Evolutionary conservation across 2,888 invertebrate species (phyloP), one percentile per base, ranked within the genome.

Genomic region (Cerceris rybyensis): DNA sequence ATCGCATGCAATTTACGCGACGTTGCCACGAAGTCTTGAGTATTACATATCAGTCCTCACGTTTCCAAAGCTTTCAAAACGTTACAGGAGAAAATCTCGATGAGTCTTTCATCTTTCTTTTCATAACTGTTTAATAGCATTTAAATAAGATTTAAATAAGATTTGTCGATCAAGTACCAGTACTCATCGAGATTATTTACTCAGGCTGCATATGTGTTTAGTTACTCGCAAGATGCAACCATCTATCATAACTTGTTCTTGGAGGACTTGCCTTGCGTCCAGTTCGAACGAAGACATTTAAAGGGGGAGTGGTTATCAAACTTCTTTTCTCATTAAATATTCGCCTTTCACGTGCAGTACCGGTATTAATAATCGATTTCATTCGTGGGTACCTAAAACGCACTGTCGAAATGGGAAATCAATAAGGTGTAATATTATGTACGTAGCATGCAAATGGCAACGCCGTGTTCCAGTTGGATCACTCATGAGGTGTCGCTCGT

Each of bases 401-500:
- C 81, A 57, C 69, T 74, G 66, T 81, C 67, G 81, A 81, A 81
- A 81, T 72, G 84, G 81, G 70, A 78, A 76, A 81, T 84, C 82
- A 79, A 77, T 80, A 78, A 71, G 59, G 55, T 68, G 58, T 77
- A 67, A 65, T 78, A 50, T 49, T 54, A 66, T 68, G 46, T 61
- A 42, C 57, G 59, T 78, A 86, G 83, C 86, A 87, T 87, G 90
- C 88, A 87, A 89, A 86, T 88, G 88, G 89, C 91, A 91, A 90
- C 88, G 89, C 86, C 88, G 88, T 88, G 86, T 89, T 88, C 86
- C 87, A 90, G 85, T 88, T 84, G 86, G 86, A 88, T 90, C 88
- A 89, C 87, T 89, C 87, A 86, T 89, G 90, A 91, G 90, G 89
- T 90, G 89, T 89, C 87, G 85, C 88, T 89, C 86, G 85, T 82